Conservation (phyloP, 2,113 vertebrate genomes). For the Butastur rufipennis region DNA sequence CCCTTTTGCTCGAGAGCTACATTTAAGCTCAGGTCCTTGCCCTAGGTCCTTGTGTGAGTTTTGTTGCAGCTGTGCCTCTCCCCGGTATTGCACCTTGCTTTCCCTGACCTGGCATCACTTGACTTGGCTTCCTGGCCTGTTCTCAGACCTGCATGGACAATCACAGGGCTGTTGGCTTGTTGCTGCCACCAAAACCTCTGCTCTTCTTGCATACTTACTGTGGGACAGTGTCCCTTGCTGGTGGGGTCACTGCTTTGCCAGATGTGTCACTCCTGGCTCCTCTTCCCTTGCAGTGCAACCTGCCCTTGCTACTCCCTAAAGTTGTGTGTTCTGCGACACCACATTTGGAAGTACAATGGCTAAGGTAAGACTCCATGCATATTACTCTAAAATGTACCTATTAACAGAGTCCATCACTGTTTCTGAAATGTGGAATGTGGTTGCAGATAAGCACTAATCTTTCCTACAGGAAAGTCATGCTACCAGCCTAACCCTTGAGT, state of each 20-base stretch:
- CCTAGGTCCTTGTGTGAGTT: neutral
- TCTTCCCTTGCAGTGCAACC: neutral
- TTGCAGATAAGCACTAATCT: neutral
- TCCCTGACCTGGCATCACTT: neutral
- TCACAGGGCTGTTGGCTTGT: neutral
- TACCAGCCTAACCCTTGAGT: neutral
- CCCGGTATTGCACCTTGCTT: neutral
- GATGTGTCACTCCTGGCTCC: neutral
- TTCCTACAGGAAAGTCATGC: neutral
- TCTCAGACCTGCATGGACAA: fast-evolving
- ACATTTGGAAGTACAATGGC: neutral
- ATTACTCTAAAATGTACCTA: neutral
- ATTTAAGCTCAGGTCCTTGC: neutral
- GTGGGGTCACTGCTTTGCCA: neutral
- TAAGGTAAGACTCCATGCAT: neutral
- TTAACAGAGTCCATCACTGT: neutral
- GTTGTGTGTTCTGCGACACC: neutral
- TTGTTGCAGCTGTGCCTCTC: neutral
- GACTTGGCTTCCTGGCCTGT: neutral
- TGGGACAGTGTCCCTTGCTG: fast-evolving
- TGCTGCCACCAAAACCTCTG: neutral
- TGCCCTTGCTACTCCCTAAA: neutral
- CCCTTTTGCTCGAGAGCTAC: neutral
- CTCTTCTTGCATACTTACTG: neutral
- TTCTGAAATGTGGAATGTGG: neutral